These are phyloP conservation scores for Phoeniculus purpureus DNA, from an alignment of 2,797 vertebrate species.

Conservation along the genomic window DNA sequence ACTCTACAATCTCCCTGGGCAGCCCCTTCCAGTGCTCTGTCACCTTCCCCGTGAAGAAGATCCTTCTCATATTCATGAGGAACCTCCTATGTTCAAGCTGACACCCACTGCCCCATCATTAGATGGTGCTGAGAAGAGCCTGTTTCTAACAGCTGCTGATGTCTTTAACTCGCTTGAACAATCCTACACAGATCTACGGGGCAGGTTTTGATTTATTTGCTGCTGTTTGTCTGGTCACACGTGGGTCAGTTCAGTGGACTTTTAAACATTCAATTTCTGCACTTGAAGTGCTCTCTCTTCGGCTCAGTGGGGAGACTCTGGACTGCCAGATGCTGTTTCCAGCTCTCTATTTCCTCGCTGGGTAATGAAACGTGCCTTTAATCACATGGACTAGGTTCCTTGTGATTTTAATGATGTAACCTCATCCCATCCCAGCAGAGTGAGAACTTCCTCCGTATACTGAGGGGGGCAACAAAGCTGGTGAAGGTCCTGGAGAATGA, in stretches of 20 bases:
- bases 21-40: too few relatives aligned
- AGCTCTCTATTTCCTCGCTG: background rate
- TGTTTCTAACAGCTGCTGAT: too few relatives aligned
- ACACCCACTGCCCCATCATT: too few relatives aligned
- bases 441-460: background rate
- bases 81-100: too few relatives aligned
- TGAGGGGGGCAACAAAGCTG: too few relatives aligned
- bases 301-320: background rate
- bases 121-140: too few relatives aligned
- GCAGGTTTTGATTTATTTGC: background rate
- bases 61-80: too few relatives aligned
- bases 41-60: too few relatives aligned
- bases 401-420: background rate
- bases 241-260: background rate
- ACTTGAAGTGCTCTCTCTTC: constrained; percentile 9
- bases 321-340: background rate
- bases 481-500: too few relatives aligned
- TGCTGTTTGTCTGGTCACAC: background rate
- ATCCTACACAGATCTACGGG: background rate
- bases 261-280: background rate
- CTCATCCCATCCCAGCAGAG: background rate
- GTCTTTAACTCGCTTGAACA: too few relatives aligned
- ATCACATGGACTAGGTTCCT: background rate
- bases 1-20: too few relatives aligned
- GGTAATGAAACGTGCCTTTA: background rate